Conservation (phyloP, 2,797 vertebrate species). For the Microctenopoma steveboyesi region DNA sequence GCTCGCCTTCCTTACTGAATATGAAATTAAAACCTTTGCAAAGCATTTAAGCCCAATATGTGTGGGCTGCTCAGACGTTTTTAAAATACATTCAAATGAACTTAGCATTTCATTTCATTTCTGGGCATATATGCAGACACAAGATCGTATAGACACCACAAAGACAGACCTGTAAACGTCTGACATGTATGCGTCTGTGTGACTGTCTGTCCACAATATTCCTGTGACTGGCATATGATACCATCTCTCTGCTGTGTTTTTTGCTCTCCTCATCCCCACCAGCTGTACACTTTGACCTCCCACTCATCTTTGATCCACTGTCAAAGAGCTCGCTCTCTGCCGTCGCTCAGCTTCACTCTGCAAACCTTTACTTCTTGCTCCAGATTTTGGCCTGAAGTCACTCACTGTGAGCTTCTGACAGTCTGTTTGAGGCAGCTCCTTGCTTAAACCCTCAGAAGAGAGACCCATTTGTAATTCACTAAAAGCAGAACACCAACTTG, state of each 20-base stretch:
- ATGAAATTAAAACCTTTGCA: conserved; percentile 72
- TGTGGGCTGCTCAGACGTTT: conserved; percentile 47
- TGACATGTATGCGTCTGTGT: conserved; percentile 4
- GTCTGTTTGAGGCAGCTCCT: conserved; percentile 69
- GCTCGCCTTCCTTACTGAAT: conserved; percentile 56
- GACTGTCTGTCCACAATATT: conserved; percentile 33
- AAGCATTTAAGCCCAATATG: conserved; percentile 46
- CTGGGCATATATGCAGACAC: conserved; percentile 9
- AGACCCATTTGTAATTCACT: conserved; percentile 55
- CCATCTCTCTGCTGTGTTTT: conserved; percentile 49
- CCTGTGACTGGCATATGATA: conserved; percentile 58
- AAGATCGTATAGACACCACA: neutral
- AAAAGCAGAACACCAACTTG: conserved; percentile 33
- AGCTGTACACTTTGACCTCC: conserved; percentile 82
- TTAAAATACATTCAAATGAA: conserved; percentile 48
- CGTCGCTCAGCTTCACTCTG: conserved; percentile 67
- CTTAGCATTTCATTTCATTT: conserved; percentile 44
- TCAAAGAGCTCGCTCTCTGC: conserved; percentile 73
- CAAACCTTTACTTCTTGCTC: conserved; percentile 69
- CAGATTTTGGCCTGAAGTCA: conserved; percentile 69
- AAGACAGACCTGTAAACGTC: neutral
- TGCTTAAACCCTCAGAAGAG: conserved; percentile 56
- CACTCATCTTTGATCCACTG: conserved; percentile 80
- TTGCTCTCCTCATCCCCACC: conserved; percentile 62
- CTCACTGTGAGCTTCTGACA: conserved; percentile 67